Percentiles rank a stretch among this genome's conserved stretches.
Conservation (phyloP, 2,113 vertebrate genomes). For the Forbesichthys agassizii region DNA sequence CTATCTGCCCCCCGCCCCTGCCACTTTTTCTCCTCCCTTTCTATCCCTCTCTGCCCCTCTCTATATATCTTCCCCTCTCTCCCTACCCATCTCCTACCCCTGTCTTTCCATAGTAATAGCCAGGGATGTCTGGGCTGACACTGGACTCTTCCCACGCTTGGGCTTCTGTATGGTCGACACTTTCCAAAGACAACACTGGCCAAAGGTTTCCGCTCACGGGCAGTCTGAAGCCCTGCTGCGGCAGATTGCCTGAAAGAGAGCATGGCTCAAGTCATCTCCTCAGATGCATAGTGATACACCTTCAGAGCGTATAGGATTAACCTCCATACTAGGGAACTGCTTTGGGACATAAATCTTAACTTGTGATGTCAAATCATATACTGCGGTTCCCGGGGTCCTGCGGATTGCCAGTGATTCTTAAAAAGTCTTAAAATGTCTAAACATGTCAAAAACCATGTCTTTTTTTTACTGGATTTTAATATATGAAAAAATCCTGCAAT, state of each 20-base stretch:
- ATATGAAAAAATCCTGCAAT: too few species aligned
- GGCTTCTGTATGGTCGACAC: conserved; percentile 83
- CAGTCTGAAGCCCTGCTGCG: conserved; percentile 76
- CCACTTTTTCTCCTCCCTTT: not conserved
- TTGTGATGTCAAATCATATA: not conserved
- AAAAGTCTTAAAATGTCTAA: too few species aligned
- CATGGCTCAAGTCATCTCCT: conserved; percentile 52
- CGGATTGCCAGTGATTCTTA: too few species aligned
- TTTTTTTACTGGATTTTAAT: too few species aligned
- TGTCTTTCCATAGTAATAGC: conserved; percentile 41
- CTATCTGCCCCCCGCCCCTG: conserved; percentile 9
- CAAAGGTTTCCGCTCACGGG: conserved; percentile 76
- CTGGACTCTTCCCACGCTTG: conserved; percentile 74
- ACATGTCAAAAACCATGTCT: too few species aligned
- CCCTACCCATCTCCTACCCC: not conserved
- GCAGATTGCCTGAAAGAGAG: conserved; percentile 67
- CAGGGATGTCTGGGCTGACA: conserved; percentile 68
- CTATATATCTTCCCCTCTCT: not conserved
- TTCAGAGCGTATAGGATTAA: conserved; percentile 46
- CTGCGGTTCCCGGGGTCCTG: not conserved
- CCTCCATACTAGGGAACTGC: conserved; percentile 19
- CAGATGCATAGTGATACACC: conserved; percentile 48
- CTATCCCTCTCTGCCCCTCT: not conserved
- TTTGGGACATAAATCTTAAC: not conserved
- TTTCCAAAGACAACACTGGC: conserved; percentile 86